Base-by-base conservation (phyloP, 2,888 invertebrate species). In the Pomacea canaliculata region DNA sequence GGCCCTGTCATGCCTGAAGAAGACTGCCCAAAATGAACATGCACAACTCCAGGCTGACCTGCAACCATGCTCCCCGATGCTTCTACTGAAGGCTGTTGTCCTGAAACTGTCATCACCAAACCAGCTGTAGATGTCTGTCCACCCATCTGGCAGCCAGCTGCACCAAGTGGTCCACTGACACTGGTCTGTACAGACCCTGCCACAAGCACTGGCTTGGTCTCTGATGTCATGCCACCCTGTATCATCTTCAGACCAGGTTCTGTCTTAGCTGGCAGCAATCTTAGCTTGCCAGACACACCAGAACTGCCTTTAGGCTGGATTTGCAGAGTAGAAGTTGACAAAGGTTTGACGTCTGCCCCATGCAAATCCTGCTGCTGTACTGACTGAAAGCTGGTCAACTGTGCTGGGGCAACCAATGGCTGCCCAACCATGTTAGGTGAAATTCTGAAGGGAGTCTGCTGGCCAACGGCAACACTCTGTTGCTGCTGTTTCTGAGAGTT, bases 361-460 rank as follows among this genome's bases (percentile, higher is more conserved):
- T 62, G 76, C 56, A 59, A 75, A 62, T 18, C 60, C 27, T 46
- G 70, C 73, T 79, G 76, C 69, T 73, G 37, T 48, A 60, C 60
- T 69, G 48, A 56, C 51, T 56, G 51, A 16, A 56, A 56, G 51
- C 16, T 7, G 51, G 70, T 59, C 9, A 73, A 37, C 65, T 80
- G 80, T 60, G 81, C 73, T 37, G 80, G 80, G 27, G 78, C 75
- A 18, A 80, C 75, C n/a, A 76, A 78, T 48, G 79, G 78, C 67
- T 81, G 81, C 63, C 79, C 80, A 18, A 78, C 78, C 72, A 77
- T 75, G 60, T 49, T 70, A 49, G 66, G 49, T 19, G 56, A 18
- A 13, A 70, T 9, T 13, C 72, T 72, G 27, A 67, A 68, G 10
- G 51, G 16, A 56, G 51, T 56, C 69, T 77, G 79, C 68, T 73